Percentiles rank a stretch among this genome's conserved stretches.
Evolutionary conservation across 2,888 invertebrate species (phyloP).

Genomic region (Patella caerulea): DNA sequence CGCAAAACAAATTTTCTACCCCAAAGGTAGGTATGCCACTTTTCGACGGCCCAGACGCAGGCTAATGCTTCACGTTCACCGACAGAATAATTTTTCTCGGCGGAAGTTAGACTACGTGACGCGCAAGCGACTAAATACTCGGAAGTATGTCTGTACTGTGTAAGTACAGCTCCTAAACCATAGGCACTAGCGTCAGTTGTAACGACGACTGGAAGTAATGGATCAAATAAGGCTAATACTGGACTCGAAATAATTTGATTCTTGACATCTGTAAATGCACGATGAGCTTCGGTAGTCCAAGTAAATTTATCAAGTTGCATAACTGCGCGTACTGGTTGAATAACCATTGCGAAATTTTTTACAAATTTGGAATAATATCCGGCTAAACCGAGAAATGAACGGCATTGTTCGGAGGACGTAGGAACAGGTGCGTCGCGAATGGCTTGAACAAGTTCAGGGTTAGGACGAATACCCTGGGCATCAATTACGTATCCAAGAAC

Average conservation of each 20-base stretch:
- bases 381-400: not conserved
- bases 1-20: not conserved
- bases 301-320: too few species aligned
- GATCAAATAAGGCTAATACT: not conserved
- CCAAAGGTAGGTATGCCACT: not conserved
- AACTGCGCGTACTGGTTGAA: too few species aligned
- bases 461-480: not conserved
- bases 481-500: not conserved
- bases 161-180: slow-evolving; percentile 1
- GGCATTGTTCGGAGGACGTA: not conserved
- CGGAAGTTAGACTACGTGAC: not conserved
- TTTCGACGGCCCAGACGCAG: not conserved
- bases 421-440: not conserved
- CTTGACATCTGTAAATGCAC: too few species aligned
- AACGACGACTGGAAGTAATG: not conserved
- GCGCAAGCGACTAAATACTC: not conserved
- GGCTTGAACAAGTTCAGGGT: not conserved
- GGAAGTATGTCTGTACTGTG: not conserved
- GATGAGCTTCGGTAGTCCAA: too few species aligned
- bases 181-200: not conserved
- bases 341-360: too few species aligned
- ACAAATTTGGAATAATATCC: not conserved
- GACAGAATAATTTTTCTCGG: not conserved
- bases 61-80: not conserved
- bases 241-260: too few species aligned